Conservation (phyloP, 2,113 vertebrate species). For the Jaculus jaculus region DNA sequence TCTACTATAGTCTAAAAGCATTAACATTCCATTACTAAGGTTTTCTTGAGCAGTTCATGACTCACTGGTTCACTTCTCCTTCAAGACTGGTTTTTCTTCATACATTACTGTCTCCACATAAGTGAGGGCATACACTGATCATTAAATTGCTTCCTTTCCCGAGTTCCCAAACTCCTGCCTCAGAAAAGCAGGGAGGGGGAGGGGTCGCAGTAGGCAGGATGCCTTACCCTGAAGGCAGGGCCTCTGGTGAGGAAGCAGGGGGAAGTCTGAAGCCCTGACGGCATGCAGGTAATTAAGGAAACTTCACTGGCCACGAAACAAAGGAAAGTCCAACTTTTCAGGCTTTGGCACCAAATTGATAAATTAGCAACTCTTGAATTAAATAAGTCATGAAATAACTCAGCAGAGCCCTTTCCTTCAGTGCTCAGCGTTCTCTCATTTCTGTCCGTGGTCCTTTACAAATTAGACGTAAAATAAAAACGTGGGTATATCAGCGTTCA, state of each 20-base stretch:
- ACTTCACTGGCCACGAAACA: conserved; percentile 71
- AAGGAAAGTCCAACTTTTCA: conserved; percentile 78
- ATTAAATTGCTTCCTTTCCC: conserved; percentile 84
- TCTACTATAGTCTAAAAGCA: conserved; percentile 91
- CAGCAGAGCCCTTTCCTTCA: conserved; percentile 62
- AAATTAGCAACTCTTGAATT: conserved; percentile 60
- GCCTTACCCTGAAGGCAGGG: conserved; percentile 71
- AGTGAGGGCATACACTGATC: conserved; percentile 70
- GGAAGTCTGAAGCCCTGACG: conserved; percentile 58
- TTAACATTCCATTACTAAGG: conserved; percentile 92
- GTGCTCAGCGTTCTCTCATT: conserved; percentile 68
- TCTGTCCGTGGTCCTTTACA: conserved; percentile 60
- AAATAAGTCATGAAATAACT: conserved; percentile 69
- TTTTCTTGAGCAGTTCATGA: conserved; percentile 89
- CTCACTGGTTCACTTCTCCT: conserved; percentile 86
- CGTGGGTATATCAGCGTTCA: conserved; percentile 26
- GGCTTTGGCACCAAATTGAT: conserved; percentile 54
- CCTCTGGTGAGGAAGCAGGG: conserved; percentile 22
- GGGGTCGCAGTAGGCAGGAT: conserved; percentile 67
- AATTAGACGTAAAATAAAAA: conserved; percentile 60
- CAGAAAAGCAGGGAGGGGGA: background rate
- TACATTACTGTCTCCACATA: conserved; percentile 76
- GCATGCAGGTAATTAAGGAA: conserved; percentile 72
- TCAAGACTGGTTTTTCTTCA: conserved; percentile 82
- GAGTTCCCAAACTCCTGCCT: conserved; percentile 64